A percentile compares a stretch with the other conserved stretches of the same genome.
Conservation (phyloP, 2,797 vertebrate genomes). For the Neosilurus hyrtlii region DNA sequence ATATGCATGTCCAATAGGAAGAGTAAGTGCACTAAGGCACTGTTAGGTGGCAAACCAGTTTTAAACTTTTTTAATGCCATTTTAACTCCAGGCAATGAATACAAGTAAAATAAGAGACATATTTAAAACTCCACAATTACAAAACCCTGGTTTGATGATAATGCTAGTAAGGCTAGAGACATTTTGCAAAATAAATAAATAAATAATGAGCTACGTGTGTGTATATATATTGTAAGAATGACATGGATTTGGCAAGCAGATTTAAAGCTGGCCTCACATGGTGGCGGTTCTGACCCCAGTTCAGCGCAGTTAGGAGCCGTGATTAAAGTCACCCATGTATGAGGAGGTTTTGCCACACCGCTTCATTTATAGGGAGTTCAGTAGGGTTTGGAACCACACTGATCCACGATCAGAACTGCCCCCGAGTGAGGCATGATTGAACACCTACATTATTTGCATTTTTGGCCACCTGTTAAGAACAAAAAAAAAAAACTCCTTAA, state of each 20-base stretch:
- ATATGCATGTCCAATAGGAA: constrained; percentile 59
- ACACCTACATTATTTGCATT: constrained; percentile 22
- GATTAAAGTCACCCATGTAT: too few species aligned
- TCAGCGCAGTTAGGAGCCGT: too few species aligned
- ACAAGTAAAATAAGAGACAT: constrained; percentile 4
- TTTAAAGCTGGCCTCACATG: background rate
- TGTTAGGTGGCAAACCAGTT: constrained; percentile 67
- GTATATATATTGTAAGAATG: background rate
- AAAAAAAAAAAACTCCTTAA: constrained; percentile 7
- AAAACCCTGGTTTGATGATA: constrained; percentile 30
- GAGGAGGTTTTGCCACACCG: too few species aligned
- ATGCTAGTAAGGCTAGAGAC: constrained; percentile 18
- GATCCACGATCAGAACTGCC: too few species aligned
- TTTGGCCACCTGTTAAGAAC: constrained; percentile 10
- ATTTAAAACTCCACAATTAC: constrained; percentile 21
- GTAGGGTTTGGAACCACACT: too few species aligned
- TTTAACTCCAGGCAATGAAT: constrained; percentile 24
- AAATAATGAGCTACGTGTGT: too few species aligned
- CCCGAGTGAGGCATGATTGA: too few species aligned
- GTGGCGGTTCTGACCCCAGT: too few species aligned
- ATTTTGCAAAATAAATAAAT: background rate
- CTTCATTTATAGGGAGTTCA: too few species aligned
- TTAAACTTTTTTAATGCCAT: constrained; percentile 40
- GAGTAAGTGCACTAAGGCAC: constrained; percentile 74
- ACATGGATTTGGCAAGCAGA: constrained; percentile 46